phyloP scores from a whole-genome alignment of 2,888 invertebrate species.

The Lepeophtheirus nordmannii region DNA sequence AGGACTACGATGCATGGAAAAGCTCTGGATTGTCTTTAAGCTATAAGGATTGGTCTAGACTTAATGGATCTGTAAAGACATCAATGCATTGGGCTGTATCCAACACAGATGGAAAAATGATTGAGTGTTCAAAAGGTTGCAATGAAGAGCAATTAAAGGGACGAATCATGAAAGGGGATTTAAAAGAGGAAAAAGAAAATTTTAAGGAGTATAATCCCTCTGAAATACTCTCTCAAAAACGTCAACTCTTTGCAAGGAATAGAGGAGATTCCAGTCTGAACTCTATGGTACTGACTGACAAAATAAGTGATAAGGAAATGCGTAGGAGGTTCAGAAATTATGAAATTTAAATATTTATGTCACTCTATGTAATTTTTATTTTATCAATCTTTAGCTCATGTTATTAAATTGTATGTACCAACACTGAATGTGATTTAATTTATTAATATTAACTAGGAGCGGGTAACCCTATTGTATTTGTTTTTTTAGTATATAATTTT shows the following conservation, averaged over 20 bases:
- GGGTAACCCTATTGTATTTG: too few relatives aligned
- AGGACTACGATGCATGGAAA: conserved; percentile 7
- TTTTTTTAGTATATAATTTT: too few relatives aligned
- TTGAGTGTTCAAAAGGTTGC: not conserved
- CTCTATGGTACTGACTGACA: not conserved
- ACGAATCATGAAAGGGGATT: not conserved
- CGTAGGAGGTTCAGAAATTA: not conserved
- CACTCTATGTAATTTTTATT: too few relatives aligned
- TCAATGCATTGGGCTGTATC: not conserved
- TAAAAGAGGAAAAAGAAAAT: not conserved
- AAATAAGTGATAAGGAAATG: conserved; percentile 2
- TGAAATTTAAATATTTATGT: not conserved
- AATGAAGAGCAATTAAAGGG: not conserved
- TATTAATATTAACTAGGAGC: too few relatives aligned
- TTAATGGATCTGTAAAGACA: not conserved
- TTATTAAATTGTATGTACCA: too few relatives aligned
- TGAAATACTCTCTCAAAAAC: not conserved
- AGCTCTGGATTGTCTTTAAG: not conserved
- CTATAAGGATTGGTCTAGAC: not conserved
- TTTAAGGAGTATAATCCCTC: not conserved
- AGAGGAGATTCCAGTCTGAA: not conserved
- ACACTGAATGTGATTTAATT: too few relatives aligned
- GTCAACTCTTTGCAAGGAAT: not conserved
- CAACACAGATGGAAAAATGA: not conserved
- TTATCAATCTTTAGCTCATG: too few relatives aligned